Evolutionary conservation across 2,888 invertebrate species (phyloP), one percentile per base, ranked within the genome.

Genomic region (Pterostichus niger): DNA sequence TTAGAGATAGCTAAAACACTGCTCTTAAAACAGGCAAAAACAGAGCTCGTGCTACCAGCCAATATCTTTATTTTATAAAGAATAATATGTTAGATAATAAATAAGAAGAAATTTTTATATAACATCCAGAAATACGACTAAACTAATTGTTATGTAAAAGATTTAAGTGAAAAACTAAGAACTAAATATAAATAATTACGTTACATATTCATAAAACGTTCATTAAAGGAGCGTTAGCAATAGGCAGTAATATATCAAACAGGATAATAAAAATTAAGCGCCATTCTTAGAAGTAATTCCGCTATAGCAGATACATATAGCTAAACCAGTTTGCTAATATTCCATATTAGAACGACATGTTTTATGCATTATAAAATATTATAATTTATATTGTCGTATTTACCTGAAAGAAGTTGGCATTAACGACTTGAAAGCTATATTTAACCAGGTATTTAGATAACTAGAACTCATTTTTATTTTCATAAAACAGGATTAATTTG

Each of bases 321-420:
- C n/a, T 40, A 64, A 64, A 64, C 64, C 64, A 64, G 64, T 64
- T 64, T 64, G n/a, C 33, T 64, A 35, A 64, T 64, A 64, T 64
- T 64, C 64, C 64, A 40, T 64, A 64, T 64, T 56, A 33, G 35
- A 64, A 35, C 35, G 64, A 61, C 78, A 61, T 46, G 31, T 40
- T 46, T 17, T 11, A 13, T 61, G 40, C 78, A 46, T 61, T 79
- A 79, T 79, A 79, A 79, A 79, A 61, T 79, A 61, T 40, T 44
- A 44, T 79, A 79, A 79, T 79, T 61, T 79, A 79, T 79, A 79
- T 61, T 76, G 61, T 46, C 64, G 61, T 44, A 59, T 64, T 79
- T 64, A 79, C 59, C 59, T 59, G 40, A 75, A 33, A 33, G 56
- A 59, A 35, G 59, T 59, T 59, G 59, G 59, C 59, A 59, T 15